A percentile compares a stretch with the other conserved stretches of the same genome.
Conservation (phyloP, 2,888 invertebrate genomes). For the Ellobium chinense region DNA sequence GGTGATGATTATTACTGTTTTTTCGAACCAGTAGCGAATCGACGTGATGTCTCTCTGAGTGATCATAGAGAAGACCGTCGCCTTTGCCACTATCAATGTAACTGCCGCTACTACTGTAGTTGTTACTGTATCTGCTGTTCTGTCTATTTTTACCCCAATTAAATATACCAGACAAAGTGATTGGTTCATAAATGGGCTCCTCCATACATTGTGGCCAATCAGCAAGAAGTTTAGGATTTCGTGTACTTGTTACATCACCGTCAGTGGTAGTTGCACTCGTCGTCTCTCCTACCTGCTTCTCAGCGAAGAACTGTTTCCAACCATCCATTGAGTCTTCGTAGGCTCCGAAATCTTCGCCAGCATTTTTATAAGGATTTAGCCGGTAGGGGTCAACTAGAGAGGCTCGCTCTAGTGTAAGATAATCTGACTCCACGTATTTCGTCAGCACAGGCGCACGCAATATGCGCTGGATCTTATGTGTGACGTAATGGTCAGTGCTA, state of each 20-base stretch:
- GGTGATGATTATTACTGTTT: background rate
- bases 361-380: background rate
- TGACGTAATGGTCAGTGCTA: conserved; percentile 14
- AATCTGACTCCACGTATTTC: background rate
- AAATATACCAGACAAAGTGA: conserved; percentile 1
- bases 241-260: background rate
- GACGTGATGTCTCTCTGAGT: background rate
- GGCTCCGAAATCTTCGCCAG: background rate
- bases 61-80: background rate
- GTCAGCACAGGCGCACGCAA: conserved; percentile 1
- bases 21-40: background rate
- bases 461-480: conserved; percentile 7
- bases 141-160: background rate
- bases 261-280: background rate
- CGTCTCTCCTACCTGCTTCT: background rate
- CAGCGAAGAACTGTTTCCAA: background rate
- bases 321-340: background rate
- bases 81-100: background rate
- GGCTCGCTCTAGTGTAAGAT: background rate
- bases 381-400: background rate
- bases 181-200: conserved; percentile 1
- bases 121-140: background rate
- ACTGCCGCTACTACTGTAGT: background rate
- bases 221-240: background rate
- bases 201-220: background rate